phyloP scores from a whole-genome alignment of 2,888 invertebrate genomes.

The Melikaiella ostensackeni region DNA sequence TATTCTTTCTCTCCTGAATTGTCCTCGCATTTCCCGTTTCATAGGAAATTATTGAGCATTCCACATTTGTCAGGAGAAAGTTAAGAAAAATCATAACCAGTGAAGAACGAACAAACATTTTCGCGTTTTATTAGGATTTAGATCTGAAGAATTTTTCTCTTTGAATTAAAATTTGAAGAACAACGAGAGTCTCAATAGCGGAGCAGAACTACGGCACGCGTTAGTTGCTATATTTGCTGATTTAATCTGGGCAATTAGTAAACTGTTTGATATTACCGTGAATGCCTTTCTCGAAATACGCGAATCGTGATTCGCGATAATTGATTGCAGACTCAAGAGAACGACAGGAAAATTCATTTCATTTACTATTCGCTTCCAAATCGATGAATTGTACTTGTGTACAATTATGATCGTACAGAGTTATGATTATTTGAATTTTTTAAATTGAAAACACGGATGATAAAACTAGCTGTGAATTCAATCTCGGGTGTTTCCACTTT shows the following conservation, averaged over 20 bases:
- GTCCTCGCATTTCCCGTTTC: constrained; percentile 10
- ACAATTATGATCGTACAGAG: no score
- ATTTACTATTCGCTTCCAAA: background rate
- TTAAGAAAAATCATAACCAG: constrained; percentile 8
- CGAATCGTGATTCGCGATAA: constrained; percentile 30
- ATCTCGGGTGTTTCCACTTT: no score
- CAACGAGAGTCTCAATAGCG: constrained; percentile 23
- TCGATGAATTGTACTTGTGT: background rate
- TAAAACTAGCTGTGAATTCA: no score
- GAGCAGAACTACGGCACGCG: constrained; percentile 40
- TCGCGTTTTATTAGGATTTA: constrained; percentile 9
- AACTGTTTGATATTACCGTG: constrained; percentile 47
- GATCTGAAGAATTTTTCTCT: background rate
- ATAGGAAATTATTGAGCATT: background rate
- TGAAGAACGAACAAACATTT: constrained; percentile 7
- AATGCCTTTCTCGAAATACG: constrained; percentile 35
- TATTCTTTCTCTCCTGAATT: constrained; percentile 11
- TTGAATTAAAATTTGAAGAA: constrained; percentile 11
- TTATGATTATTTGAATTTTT: no score
- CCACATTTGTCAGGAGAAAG: background rate
- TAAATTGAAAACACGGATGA: no score
- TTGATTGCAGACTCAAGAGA: constrained; percentile 22
- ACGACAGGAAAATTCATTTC: constrained; percentile 16
- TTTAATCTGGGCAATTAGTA: constrained; percentile 56
- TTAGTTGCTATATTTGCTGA: constrained; percentile 47